phyloP scores from a whole-genome alignment of 1,140 invertebrate genomes.

The Ips typographus region DNA sequence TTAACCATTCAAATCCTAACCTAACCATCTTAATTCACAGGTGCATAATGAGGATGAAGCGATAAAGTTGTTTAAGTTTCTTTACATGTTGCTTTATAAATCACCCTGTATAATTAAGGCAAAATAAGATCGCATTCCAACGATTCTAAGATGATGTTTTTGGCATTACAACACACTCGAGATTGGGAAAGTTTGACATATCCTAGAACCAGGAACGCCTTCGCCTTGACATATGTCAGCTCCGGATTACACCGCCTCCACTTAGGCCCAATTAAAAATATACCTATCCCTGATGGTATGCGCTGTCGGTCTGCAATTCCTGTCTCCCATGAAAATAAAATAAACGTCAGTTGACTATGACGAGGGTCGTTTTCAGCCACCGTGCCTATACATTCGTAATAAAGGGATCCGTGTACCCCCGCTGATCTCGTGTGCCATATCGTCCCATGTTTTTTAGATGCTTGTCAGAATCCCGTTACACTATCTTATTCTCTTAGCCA shows the following conservation, averaged over 20 bases:
- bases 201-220: not conserved
- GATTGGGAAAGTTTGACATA: too few species aligned
- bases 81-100: too few species aligned
- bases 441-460: slow-evolving; percentile 15
- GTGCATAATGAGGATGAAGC: too few species aligned
- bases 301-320: slow-evolving; percentile 28
- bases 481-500: slow-evolving; percentile 1
- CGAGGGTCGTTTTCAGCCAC: slow-evolving; percentile 31
- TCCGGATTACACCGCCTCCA: slow-evolving; percentile 28
- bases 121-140: too few species aligned
- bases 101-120: too few species aligned
- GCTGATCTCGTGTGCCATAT: slow-evolving; percentile 20
- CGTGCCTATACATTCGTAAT: slow-evolving; percentile 31
- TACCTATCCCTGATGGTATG: slow-evolving; percentile 3
- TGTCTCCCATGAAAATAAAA: slow-evolving; percentile 36
- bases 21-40: too few species aligned
- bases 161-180: too few species aligned
- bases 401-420: slow-evolving; percentile 22
- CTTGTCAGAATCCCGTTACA: slow-evolving; percentile 16
- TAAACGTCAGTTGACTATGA: slow-evolving; percentile 36
- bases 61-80: too few species aligned
- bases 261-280: slow-evolving; percentile 33
- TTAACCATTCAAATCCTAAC: too few species aligned
- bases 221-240: slow-evolving; percentile 31
- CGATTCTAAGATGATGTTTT: too few species aligned